These are phyloP conservation scores for Pyrgilauda ruficollis DNA, from an alignment of 2,113 vertebrate genomes.

Conservation along the genomic window DNA sequence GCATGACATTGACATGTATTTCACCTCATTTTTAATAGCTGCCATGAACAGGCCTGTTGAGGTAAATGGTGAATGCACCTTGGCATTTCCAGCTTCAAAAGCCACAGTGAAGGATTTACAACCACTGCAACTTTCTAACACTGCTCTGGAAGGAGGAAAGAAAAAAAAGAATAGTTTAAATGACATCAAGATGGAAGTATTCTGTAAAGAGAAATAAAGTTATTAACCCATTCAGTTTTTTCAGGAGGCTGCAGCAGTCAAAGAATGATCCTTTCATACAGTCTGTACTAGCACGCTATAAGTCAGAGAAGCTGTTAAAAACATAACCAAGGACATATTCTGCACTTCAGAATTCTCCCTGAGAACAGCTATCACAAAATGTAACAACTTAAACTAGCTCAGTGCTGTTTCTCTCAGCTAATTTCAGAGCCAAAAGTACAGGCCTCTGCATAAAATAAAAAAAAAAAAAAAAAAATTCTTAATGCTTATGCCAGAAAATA, in stretches of 20 bases:
- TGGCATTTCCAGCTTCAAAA: conserved; percentile 51
- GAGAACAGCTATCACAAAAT: not conserved
- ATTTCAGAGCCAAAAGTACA: not conserved
- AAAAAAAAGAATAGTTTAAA: not conserved
- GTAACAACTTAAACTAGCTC: not conserved
- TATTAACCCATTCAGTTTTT: not conserved
- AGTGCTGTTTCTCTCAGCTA: not conserved
- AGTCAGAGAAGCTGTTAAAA: not conserved
- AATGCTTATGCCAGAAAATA: not conserved
- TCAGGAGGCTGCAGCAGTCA: not conserved
- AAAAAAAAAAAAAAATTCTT: not conserved
- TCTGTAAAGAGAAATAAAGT: not conserved
- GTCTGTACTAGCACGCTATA: not conserved
- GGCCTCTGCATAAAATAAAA: not conserved
- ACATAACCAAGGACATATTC: not conserved
- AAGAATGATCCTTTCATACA: not conserved
- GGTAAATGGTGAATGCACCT: conserved; percentile 16
- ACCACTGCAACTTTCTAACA: not conserved
- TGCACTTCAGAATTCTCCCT: not conserved
- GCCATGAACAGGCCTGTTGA: not conserved
- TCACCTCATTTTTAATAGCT: conserved; percentile 16
- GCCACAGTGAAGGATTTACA: conserved; percentile 27
- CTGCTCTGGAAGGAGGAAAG: not conserved
- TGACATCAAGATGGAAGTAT: not conserved
- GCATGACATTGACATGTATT: not conserved